A percentile compares a stretch with the other conserved stretches of the same genome.
Evolutionary conservation across 1,140 invertebrate species (phyloP).

Genomic region (Drosophila biarmipes): DNA sequence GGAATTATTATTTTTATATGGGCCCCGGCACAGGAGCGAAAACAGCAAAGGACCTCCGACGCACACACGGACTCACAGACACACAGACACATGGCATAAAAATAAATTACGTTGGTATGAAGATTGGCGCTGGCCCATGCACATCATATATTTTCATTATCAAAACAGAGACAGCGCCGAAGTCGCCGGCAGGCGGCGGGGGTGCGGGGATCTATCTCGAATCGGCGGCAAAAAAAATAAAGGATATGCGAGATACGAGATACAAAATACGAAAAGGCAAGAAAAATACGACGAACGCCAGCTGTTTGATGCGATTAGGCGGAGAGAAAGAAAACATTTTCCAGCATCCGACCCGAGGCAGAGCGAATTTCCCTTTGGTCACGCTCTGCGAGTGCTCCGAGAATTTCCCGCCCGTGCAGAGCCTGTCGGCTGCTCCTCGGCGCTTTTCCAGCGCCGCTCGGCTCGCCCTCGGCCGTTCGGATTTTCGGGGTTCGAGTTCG

Average conservation of each 20-base stretch:
- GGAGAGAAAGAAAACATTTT: constrained; percentile 31
- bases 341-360: constrained; percentile 36
- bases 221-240: constrained; percentile 48
- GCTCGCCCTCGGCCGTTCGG: constrained; percentile 8
- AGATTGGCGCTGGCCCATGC: constrained; percentile 74
- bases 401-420: constrained; percentile 34
- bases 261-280: constrained; percentile 8
- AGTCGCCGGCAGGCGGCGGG: constrained; percentile 28
- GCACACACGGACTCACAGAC: constrained; percentile 15
- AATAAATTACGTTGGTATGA: constrained; percentile 82
- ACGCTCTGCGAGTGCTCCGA: constrained; percentile 12
- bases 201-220: constrained; percentile 22
- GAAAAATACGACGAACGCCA: constrained; percentile 52
- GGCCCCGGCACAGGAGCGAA: constrained; percentile 3
- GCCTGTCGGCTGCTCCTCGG: constrained; percentile 6
- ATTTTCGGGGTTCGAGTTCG: constrained; percentile 23
- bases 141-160: constrained; percentile 84
- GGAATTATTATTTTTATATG: constrained; percentile 79
- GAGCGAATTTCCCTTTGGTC: constrained; percentile 56
- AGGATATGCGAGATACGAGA: constrained; percentile 20
- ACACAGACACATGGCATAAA: constrained; percentile 64
- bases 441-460: constrained; percentile 9
- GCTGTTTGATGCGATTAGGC: constrained; percentile 60
- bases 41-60: constrained; percentile 16
- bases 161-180: constrained; percentile 73